These are phyloP conservation scores for Masticophis lateralis DNA, from an alignment of 2,797 vertebrate genomes.

Conservation along the genomic window DNA sequence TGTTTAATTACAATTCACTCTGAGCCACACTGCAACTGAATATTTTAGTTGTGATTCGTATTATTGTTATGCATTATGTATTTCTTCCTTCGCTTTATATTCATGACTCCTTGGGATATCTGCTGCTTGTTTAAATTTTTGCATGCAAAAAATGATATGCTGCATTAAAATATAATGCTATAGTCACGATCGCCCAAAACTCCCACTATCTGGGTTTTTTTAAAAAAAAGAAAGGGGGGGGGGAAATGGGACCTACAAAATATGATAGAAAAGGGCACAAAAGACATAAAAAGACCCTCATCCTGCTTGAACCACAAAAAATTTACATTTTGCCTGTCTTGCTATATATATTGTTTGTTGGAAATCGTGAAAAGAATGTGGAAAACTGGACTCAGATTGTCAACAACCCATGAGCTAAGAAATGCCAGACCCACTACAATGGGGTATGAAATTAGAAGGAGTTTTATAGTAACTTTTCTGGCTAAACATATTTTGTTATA, in stretches of 20 bases:
- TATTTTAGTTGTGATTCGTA: neutral
- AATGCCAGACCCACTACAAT: neutral
- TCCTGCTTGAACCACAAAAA: neutral
- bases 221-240: neutral
- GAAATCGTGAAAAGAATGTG: neutral
- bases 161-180: neutral
- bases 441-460: neutral
- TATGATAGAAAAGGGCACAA: neutral
- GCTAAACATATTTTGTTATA: neutral
- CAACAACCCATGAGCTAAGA: neutral
- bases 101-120: neutral
- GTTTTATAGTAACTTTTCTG: neutral
- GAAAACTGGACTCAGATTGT: neutral
- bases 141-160: neutral
- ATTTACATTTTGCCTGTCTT: neutral
- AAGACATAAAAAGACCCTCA: neutral
- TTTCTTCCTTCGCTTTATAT: neutral
- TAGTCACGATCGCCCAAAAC: neutral
- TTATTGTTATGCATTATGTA: slow-evolving; percentile 10
- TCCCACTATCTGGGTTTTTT: neutral
- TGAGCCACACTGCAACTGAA: neutral
- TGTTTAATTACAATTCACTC: slow-evolving; percentile 8
- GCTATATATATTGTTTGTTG: neutral
- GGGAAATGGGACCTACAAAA: neutral
- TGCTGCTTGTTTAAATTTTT: neutral